Conservation (phyloP, 2,113 vertebrate genomes). For the Lophotis ruficrista region DNA sequence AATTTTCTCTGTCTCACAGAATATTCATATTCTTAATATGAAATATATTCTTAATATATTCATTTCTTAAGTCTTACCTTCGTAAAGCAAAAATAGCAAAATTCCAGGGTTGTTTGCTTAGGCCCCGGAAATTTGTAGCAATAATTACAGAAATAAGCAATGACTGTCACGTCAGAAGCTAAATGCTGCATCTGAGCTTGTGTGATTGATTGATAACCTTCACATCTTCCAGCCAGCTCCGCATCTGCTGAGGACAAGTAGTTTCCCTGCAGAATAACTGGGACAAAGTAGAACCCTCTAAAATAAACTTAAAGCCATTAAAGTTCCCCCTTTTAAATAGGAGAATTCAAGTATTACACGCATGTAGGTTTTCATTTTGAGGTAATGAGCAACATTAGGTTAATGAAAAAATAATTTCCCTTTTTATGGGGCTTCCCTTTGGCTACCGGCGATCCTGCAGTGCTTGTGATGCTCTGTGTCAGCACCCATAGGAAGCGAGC, state of each 20-base stretch:
- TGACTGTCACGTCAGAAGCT: neutral
- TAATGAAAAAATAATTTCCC: neutral
- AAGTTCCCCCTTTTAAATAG: neutral
- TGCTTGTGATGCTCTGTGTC: neutral
- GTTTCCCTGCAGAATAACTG: neutral
- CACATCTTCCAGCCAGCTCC: neutral
- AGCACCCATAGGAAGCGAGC: neutral
- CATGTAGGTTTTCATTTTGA: neutral
- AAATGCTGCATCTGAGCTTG: neutral
- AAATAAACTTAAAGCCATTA: neutral
- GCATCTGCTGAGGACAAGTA: neutral
- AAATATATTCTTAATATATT: no score
- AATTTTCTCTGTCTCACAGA: neutral
- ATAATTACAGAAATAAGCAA: neutral
- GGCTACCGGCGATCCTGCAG: neutral
- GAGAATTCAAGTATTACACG: neutral
- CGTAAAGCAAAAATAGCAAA: neutral
- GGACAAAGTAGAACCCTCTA: neutral
- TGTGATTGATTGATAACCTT: neutral
- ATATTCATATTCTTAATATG: neutral
- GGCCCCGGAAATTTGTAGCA: neutral
- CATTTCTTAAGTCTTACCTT: neutral
- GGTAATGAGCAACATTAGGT: neutral
- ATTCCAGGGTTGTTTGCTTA: neutral
- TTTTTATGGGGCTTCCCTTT: neutral